These are phyloP conservation scores for Glyphotaelius pellucidus DNA, from an alignment of 2,888 invertebrate genomes.

Conservation along the genomic window DNA sequence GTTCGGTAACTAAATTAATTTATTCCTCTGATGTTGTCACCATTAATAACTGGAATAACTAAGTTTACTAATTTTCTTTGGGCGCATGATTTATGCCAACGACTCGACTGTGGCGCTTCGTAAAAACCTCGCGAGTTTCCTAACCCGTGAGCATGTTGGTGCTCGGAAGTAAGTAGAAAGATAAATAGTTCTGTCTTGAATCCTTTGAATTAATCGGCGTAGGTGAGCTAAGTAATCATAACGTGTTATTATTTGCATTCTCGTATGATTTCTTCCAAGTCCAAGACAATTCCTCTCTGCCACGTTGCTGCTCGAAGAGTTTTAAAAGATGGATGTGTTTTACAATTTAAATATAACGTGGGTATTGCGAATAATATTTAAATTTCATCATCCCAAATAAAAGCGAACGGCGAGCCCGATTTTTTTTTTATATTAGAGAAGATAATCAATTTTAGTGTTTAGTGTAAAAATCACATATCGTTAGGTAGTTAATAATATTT, in stretches of 20 bases:
- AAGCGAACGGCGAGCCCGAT: too few relatives aligned
- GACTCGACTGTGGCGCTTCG: background rate
- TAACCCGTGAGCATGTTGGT: background rate
- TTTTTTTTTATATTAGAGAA: too few relatives aligned
- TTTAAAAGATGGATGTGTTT: too few relatives aligned
- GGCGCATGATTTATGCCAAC: slow-evolving; percentile 16
- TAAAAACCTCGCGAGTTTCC: background rate
- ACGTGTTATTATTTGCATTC: background rate
- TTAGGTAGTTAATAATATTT: too few relatives aligned
- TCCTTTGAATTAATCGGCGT: background rate
- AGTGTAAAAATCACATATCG: too few relatives aligned
- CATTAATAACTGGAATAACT: slow-evolving; percentile 35
- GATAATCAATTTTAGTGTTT: too few relatives aligned
- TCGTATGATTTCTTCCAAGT: too few relatives aligned
- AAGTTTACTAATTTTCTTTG: slow-evolving; percentile 36
- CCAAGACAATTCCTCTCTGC: too few relatives aligned
- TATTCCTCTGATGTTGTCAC: slow-evolving; percentile 38
- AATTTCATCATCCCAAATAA: too few relatives aligned
- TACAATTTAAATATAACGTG: too few relatives aligned
- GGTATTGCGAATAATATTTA: too few relatives aligned
- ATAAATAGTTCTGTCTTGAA: background rate
- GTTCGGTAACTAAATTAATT: slow-evolving; percentile 44
- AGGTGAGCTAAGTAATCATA: background rate
- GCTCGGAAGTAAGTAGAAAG: background rate
- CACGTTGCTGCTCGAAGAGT: too few relatives aligned